Conservation (phyloP, 2,113 vertebrate species). For the Oryzias woworae region DNA sequence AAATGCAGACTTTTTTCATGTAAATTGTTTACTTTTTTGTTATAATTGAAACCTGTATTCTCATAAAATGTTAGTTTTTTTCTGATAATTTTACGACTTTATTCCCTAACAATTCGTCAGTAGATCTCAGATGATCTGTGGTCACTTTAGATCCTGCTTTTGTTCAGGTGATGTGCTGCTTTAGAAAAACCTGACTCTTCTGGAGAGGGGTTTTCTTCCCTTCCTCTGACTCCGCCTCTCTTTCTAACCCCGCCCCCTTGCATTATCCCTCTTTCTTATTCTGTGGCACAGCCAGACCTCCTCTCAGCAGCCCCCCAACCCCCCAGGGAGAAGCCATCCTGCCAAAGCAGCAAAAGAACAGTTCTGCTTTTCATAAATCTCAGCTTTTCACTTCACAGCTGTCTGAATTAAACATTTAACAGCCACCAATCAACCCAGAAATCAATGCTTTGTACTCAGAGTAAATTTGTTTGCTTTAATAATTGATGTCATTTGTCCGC, state of each 20-base stretch:
- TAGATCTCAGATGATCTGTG: too few species aligned
- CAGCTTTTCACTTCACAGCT: slow-evolving; percentile 6
- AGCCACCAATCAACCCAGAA: slow-evolving; percentile 12
- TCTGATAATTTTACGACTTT: too few species aligned
- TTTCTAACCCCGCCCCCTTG: slow-evolving; percentile 21
- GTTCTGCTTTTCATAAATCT: slow-evolving; percentile 48
- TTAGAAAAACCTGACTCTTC: too few species aligned
- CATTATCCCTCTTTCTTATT: slow-evolving; percentile 61
- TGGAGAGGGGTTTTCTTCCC: too few species aligned
- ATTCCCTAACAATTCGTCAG: too few species aligned
- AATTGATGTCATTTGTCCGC: slow-evolving; percentile 23
- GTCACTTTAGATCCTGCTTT: too few species aligned
- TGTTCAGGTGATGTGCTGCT: too few species aligned
- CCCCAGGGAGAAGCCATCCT: slow-evolving; percentile 39
- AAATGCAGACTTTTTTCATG: too few species aligned
- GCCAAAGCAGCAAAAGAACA: slow-evolving; percentile 42
- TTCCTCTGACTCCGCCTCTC: slow-evolving; percentile 28
- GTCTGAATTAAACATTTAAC: slow-evolving; percentile 41
- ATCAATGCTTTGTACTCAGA: neutral
- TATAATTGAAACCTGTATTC: too few species aligned
- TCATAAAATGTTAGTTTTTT: too few species aligned
- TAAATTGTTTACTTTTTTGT: too few species aligned
- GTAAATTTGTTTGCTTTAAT: slow-evolving; percentile 31
- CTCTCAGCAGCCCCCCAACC: slow-evolving; percentile 51
- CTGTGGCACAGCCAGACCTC: slow-evolving; percentile 50